Evolutionary conservation across 2,797 vertebrate genomes (phyloP), one percentile per base, ranked within the genome.

Genomic region (Nyctibius grandis): DNA sequence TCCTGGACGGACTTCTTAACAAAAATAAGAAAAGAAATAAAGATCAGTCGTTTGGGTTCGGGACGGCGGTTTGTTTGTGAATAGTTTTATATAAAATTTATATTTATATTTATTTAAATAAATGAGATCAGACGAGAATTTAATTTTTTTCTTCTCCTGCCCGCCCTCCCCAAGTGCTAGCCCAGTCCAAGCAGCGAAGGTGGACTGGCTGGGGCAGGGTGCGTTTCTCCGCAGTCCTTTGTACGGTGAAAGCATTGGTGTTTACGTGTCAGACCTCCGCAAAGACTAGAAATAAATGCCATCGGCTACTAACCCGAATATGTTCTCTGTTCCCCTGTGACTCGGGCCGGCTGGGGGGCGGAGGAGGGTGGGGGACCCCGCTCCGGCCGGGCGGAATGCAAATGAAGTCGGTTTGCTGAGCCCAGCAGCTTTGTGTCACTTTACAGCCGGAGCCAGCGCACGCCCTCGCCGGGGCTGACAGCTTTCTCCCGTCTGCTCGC

Each of bases 71-170:
- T 97, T 98, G 97, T 97, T 96, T 98, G 98, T 98, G 97, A 97
- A 98, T 98, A 98, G 97, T 98, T 98, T 98, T 98, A 98, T 98
- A 98, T 98, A 97, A 98, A 98, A 97, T 97, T 96, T 99, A 99
- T 99, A 99, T 99, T 98, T 99, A 99, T 99, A 99, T 99, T 99
- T 99, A 99, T 99, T 99, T 98, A 99, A 99, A 99, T 99, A 99
- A 98, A 99, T 86, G 80, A 92, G 70, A 76, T 81, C 91, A 85
- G 96, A 92, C 19, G 45, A 84, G 36, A 89, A 80, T 77, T 96
- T 86, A 73, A 22, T 12, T 69, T 57, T 53, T 68, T 65, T n/a
- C 26, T 38, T 20, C 25, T 91, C n/a, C 57, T 81, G 21, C 42
- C 8, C 19, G 6, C 12, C 44, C 18, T 28, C 15, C 3, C 5